Evolutionary conservation across 2,888 invertebrate genomes (phyloP), one percentile per base, ranked within the genome.

Genomic region (Cordylochernes scorpioides): DNA sequence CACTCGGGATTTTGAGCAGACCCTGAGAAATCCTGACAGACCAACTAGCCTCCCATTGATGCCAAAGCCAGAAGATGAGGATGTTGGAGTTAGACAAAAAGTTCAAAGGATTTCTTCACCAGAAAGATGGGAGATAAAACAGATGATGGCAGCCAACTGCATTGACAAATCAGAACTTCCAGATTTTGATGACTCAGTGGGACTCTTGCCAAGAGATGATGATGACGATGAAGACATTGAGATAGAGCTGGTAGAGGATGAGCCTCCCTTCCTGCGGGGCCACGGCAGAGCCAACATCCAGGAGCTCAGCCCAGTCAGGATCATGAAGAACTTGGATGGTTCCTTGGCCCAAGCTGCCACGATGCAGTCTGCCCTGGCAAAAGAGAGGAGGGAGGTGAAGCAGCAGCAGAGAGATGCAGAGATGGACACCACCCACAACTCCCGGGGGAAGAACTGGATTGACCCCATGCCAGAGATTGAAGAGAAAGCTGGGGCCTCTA

Each of bases 311-410:
- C 91, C 91, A 0, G 86, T 88, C 3, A 54, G 64, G 40, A 91
- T 94, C 40, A 84, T 94, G 0, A 91, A 91, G 59, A 99, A 99
- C 61, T 97, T 97, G 0, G 97, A 99, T 52, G 97, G 97, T 0
- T 91, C 91, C 0, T 55, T 99, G 14, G 94, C 94, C 0, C 97
- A 97, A 46, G 88, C 97, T 0, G 97, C 97, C 1, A 88, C 97
- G 82, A 99, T 88, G 88, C 97, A 97, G 53, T 80, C 78, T 8
- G 97, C 97, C 0, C 52, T 99, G 24, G 78, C 94, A 0, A 99
- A 99, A 49, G 97, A 99, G 51, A 61, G 97, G 29, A 59, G 94
- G 25, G 97, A 97, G 24, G 28, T 33, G 17, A 42, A 40, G 27
- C 50, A 52, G 32, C 55, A 78, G n/a, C 82, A 82, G 44, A 55